phyloP scores from a whole-genome alignment of 2,797 vertebrate genomes.

The Cyclura pinguis region DNA sequence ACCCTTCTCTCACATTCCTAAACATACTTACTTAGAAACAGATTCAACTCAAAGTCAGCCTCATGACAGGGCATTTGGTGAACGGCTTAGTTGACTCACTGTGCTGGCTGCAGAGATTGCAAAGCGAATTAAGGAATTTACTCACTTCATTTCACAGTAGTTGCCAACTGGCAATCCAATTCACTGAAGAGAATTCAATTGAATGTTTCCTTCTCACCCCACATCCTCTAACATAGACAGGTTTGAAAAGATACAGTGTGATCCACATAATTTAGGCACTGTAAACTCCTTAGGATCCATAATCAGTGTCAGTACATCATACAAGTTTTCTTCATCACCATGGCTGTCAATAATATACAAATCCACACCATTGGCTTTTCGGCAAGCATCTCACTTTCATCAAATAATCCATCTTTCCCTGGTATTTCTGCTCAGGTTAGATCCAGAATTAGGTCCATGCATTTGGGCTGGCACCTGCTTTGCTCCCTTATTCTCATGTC shows the following conservation, averaged over 20 bases:
- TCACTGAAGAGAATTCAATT: background rate
- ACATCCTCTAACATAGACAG: background rate
- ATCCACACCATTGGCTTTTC: background rate
- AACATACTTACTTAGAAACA: background rate
- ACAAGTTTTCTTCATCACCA: background rate
- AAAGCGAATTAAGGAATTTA: conserved; percentile 5
- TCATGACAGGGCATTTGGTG: background rate
- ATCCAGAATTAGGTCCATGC: background rate
- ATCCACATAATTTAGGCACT: background rate
- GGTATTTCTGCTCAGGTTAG: background rate
- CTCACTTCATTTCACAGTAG: background rate
- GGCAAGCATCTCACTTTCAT: background rate
- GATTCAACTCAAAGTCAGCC: background rate
- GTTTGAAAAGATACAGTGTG: background rate
- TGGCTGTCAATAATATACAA: background rate
- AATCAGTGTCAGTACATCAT: background rate
- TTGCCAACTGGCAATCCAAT: background rate
- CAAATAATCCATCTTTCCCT: background rate
- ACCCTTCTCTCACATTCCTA: background rate
- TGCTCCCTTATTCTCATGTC: background rate
- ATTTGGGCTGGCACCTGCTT: background rate
- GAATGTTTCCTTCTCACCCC: background rate
- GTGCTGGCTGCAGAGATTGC: background rate
- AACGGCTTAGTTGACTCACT: background rate
- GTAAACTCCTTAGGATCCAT: background rate